Conservation (phyloP, 1,140 invertebrate species). For the Drosophila bocki region DNA sequence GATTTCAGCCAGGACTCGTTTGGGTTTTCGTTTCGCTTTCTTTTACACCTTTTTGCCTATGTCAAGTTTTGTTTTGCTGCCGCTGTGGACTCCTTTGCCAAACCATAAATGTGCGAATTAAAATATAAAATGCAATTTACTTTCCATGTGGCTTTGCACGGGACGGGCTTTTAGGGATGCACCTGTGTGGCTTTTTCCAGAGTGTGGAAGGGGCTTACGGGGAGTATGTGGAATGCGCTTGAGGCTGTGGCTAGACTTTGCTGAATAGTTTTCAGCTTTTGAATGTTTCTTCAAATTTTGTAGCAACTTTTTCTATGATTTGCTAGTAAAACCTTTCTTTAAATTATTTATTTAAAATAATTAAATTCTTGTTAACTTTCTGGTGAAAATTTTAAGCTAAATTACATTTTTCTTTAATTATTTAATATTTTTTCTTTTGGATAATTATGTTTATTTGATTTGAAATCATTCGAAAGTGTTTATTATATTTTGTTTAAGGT, state of each 20-base stretch:
- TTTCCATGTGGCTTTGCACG: slow-evolving; percentile 48
- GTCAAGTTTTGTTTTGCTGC: slow-evolving; percentile 38
- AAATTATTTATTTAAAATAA: neutral
- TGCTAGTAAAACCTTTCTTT: neutral
- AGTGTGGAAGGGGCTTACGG: slow-evolving; percentile 11
- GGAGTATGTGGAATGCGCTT: slow-evolving; percentile 34
- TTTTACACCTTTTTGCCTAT: slow-evolving; percentile 10
- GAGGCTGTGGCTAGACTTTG: slow-evolving; percentile 21
- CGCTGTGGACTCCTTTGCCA: slow-evolving; percentile 43
- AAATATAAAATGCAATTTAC: slow-evolving; percentile 75
- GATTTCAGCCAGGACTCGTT: slow-evolving; percentile 39
- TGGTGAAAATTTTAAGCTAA: too few species aligned
- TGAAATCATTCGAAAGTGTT: too few species aligned
- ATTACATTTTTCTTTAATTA: neutral
- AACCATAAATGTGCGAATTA: slow-evolving; percentile 73
- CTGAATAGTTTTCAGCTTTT: neutral
- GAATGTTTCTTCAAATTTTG: slow-evolving; percentile 22
- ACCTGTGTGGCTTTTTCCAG: slow-evolving; percentile 30
- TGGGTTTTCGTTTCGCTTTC: slow-evolving; percentile 27
- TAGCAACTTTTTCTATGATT: slow-evolving; percentile 4
- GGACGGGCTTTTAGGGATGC: neutral
- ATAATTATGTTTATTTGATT: too few species aligned
- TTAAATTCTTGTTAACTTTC: neutral
- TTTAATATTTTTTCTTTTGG: too few species aligned
- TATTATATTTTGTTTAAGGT: too few species aligned